Evolutionary conservation across 1,140 invertebrate species (phyloP), one percentile per base, ranked within the genome.

Genomic region (Drosophila dunni): DNA sequence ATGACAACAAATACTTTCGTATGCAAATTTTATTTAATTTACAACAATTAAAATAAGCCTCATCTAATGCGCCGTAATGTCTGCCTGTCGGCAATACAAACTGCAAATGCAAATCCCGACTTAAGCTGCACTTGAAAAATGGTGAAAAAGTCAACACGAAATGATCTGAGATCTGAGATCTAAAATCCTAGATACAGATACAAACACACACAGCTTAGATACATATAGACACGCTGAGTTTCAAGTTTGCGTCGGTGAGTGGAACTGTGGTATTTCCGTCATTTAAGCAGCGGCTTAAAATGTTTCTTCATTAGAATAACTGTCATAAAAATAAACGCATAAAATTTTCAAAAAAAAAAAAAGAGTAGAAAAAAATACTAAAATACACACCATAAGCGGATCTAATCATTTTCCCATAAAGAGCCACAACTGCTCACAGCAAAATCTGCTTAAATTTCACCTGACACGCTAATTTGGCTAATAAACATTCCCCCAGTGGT

Each of bases 221-320:
- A 63, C 57, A 69, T 51, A 75, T 67, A 61, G 7, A 45, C 24
- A 20, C 34, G 44, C 17, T 34, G 42, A 20, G 42, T 46, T 9
- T n/a, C 57, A 13, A 44, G 50, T 38, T 46, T 50, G 7, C 20
- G 38, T 44, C 40, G 15, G 54, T 53, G 67, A 54, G 40, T 64
- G 65, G 54, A 65, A 34, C 69, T 77, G 48, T 50, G 85, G 84
- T 67, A 88, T 88, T 88, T 88, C 84, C 84, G 84, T 84, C 84
- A 89, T 77, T 84, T 89, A 89, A 88, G 83, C 84, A 67, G 51
- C 54, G 60, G 83, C 83, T 88, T 89, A 88, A 88, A 78, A 81
- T 89, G 84, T 90, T 89, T 88, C 84, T 89, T 88, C 85, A 88
- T 88, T 88, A 88, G 84, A 88, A 88, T 88, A 88, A 89, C 81